Evolutionary conservation across 2,113 vertebrate genomes (phyloP).

Genomic region (Nansenia antarctica): DNA sequence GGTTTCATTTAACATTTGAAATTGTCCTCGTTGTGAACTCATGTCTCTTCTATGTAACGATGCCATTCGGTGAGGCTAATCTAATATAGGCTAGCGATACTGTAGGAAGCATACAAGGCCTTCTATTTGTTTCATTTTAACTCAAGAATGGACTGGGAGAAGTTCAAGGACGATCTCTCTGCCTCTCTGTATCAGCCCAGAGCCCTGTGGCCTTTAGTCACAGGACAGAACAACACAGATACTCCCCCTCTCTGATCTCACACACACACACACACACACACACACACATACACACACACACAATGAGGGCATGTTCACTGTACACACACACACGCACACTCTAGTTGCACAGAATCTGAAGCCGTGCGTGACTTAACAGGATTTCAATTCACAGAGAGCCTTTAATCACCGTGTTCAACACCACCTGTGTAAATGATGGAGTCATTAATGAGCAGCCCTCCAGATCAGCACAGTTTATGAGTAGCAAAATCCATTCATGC

Average conservation of each 20-base stretch:
- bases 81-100: background rate
- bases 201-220: background rate
- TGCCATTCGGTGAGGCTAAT: background rate
- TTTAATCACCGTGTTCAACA: background rate
- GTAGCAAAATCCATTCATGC: background rate
- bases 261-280: background rate
- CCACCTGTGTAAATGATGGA: too few relatives aligned
- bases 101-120: background rate
- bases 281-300: background rate
- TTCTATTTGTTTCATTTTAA: background rate
- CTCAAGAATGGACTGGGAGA: background rate
- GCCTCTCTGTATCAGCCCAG: background rate
- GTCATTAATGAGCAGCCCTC: background rate
- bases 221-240: conserved; percentile 2
- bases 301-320: too few relatives aligned
- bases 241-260: background rate
- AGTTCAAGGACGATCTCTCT: background rate
- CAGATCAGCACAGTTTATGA: background rate
- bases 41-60: background rate
- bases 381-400: background rate
- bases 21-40: background rate
- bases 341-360: background rate
- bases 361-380: background rate
- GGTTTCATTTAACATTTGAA: background rate
- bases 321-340: background rate